phyloP scores from a whole-genome alignment of 1,140 invertebrate species.

The Mya arenaria region DNA sequence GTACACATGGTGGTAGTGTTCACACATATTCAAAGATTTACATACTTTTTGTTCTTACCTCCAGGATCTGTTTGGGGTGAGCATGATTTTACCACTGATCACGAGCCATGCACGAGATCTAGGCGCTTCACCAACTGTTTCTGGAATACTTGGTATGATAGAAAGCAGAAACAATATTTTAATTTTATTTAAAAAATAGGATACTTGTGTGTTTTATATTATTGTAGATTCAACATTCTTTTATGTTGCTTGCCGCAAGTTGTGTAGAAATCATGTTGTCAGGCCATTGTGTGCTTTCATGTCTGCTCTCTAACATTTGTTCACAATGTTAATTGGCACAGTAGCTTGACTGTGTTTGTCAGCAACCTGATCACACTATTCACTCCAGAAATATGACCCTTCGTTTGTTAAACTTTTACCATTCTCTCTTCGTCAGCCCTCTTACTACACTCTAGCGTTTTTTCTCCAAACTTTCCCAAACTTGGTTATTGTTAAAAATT shows the following conservation, averaged over 20 bases:
- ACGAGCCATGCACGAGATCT: constrained; percentile 83
- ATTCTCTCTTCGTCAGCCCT: too few species aligned
- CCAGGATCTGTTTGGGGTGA: constrained; percentile 87
- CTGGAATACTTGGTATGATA: constrained; percentile 83
- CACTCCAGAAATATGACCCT: too few species aligned
- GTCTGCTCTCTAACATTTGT: neutral
- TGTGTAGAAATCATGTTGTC: too few species aligned
- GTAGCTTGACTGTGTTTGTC: neutral
- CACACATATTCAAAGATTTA: too few species aligned
- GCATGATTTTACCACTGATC: constrained; percentile 86
- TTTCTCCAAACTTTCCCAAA: too few species aligned
- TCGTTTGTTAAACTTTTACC: too few species aligned
- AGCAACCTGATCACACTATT: too few species aligned
- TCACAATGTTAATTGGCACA: neutral
- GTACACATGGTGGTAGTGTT: too few species aligned
- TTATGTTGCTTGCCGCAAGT: neutral
- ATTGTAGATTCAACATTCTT: neutral
- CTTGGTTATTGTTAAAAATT: too few species aligned
- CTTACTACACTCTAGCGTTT: too few species aligned
- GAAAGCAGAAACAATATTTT: neutral
- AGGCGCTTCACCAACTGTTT: constrained; percentile 85
- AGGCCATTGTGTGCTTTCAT: neutral
- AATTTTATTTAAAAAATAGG: neutral
- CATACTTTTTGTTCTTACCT: constrained; percentile 58
- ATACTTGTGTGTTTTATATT: neutral